Percentiles rank a stretch among this genome's conserved stretches.
Evolutionary conservation across 1,140 invertebrate species (phyloP).

Genomic region (Bombus waltoni): DNA sequence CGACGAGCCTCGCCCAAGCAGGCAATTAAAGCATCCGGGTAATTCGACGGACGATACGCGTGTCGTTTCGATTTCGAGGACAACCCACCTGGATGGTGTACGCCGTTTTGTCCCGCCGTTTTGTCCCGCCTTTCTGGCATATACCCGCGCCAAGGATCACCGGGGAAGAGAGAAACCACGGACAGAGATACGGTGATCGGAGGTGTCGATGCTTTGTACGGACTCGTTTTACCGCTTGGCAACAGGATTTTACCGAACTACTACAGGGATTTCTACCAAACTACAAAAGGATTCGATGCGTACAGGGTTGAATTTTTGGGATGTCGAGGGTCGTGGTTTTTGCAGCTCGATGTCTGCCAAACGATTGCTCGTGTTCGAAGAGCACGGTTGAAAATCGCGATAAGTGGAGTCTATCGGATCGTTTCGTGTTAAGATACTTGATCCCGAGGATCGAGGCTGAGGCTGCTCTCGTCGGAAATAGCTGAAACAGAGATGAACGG

Average conservation of each 20-base stretch:
- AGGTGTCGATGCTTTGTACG: not conserved
- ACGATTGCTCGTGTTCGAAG: not conserved
- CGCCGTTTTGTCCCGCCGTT: not conserved
- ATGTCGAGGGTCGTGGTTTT: too few relatives aligned
- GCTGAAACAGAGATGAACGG: too few relatives aligned
- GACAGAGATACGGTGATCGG: not conserved
- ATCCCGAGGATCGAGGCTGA: too few relatives aligned
- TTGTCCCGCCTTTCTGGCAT: not conserved
- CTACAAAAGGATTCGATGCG: not conserved
- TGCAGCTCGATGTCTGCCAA: too few relatives aligned
- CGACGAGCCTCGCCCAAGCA: slow-evolving; percentile 63
- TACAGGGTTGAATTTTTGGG: not conserved
- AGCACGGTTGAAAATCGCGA: too few relatives aligned
- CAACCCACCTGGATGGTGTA: not conserved
- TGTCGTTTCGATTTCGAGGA: slow-evolving; percentile 62
- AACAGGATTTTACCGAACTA: not conserved
- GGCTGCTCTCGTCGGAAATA: too few relatives aligned
- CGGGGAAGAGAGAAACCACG: not conserved
- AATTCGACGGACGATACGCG: slow-evolving; percentile 65
- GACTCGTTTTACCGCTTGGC: not conserved
- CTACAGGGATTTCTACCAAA: not conserved
- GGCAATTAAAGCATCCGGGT: slow-evolving; percentile 77
- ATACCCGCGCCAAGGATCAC: slow-evolving; percentile 6
- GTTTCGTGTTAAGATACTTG: too few relatives aligned
- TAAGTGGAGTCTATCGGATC: too few relatives aligned